Conservation (phyloP, 2,797 vertebrate genomes). For the Prionace glauca region DNA sequence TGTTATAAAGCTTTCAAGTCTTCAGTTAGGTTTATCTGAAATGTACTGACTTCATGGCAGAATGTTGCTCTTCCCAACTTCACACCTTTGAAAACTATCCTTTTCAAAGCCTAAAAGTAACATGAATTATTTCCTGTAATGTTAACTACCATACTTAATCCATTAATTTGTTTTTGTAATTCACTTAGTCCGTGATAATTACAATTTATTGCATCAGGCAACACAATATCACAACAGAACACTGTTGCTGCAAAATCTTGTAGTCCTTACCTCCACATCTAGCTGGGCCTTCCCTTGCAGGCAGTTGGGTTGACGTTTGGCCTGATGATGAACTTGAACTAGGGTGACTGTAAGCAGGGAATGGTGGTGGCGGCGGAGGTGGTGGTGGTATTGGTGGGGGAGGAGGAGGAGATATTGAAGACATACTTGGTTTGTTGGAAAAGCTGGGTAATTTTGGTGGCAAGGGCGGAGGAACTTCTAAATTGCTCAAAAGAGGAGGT, state of each 20-base stretch:
- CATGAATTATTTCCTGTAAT: background rate
- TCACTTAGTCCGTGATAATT: background rate
- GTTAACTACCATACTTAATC: background rate
- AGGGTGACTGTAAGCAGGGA: background rate
- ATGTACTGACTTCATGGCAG: background rate
- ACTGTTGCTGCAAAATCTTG: background rate
- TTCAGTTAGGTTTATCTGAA: background rate
- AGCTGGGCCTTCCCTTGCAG: constrained; percentile 50
- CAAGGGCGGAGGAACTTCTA: constrained; percentile 54
- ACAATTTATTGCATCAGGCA: background rate
- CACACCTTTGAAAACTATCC: background rate
- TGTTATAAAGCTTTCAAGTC: background rate
- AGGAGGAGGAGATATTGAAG: constrained; percentile 55
- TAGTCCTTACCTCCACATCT: constrained; percentile 53
- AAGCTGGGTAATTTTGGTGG: constrained; percentile 64
- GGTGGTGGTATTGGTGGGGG: constrained; percentile 59
- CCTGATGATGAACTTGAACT: background rate
- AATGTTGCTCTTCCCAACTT: background rate
- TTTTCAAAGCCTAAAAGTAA: background rate
- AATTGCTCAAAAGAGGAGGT: background rate
- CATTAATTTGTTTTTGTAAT: background rate
- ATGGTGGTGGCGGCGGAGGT: constrained; percentile 44
- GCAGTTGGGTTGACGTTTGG: background rate
- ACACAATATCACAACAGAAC: background rate
- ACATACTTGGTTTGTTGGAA: constrained; percentile 54